These are phyloP conservation scores for Sialis lutaria DNA, from an alignment of 2,888 invertebrate genomes.

Conservation along the genomic window DNA sequence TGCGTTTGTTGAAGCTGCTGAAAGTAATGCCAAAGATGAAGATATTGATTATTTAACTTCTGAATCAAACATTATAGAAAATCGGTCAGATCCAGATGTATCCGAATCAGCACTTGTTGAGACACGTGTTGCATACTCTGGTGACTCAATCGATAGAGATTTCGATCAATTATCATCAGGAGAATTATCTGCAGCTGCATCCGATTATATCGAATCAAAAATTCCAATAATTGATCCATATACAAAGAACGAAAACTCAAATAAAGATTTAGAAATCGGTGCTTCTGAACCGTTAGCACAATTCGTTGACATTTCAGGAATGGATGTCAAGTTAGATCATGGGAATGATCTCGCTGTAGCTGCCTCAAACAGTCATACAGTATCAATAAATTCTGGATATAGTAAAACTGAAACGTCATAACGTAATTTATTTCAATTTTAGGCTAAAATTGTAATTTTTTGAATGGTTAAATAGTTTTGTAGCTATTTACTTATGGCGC, in stretches of 20 bases:
- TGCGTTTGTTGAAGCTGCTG: constrained; percentile 74
- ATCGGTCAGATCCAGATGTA: constrained; percentile 10
- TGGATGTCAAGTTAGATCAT: background rate
- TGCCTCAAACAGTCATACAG: constrained; percentile 7
- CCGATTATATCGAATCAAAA: constrained; percentile 16
- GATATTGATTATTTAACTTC: constrained; percentile 19
- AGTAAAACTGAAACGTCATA: constrained; percentile 16
- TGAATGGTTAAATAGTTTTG: background rate
- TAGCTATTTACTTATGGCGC: background rate
- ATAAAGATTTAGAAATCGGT: constrained; percentile 14
- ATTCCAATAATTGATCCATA: constrained; percentile 16
- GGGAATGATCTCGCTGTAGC: background rate
- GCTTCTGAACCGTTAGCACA: constrained; percentile 17
- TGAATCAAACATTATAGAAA: constrained; percentile 18
- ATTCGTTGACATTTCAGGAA: constrained; percentile 17
- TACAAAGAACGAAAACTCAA: constrained; percentile 7
- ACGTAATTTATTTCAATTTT: no score
- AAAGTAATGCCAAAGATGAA: constrained; percentile 58
- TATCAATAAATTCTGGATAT: constrained; percentile 16
- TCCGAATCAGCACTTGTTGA: constrained; percentile 1
- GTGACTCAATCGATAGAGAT: constrained; percentile 4
- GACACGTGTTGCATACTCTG: background rate
- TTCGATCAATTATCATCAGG: constrained; percentile 5
- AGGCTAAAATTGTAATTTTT: no score
- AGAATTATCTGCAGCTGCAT: constrained; percentile 15